These are phyloP conservation scores for Zaprionus camerounensis DNA, from an alignment of 1,140 invertebrate genomes.

Conservation along the genomic window DNA sequence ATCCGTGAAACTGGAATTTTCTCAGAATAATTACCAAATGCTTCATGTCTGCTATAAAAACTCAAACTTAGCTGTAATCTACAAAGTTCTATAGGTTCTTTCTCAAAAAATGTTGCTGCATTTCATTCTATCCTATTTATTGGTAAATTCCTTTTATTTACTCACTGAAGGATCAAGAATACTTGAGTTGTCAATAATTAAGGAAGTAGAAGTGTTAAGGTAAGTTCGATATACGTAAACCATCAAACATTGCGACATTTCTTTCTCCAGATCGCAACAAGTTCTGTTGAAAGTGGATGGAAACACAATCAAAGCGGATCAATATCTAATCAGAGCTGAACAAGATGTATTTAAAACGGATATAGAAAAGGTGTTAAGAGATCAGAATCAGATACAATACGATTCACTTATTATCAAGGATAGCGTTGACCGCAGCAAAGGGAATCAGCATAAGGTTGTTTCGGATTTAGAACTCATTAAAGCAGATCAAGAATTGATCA, in stretches of 20 bases:
- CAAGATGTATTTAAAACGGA: neutral
- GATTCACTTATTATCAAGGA: neutral
- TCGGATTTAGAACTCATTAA: neutral
- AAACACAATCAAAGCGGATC: neutral
- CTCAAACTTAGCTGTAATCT: neutral
- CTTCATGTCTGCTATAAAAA: neutral
- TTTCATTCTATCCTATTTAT: neutral
- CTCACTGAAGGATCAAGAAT: neutral
- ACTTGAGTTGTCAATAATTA: neutral
- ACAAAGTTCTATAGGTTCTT: neutral
- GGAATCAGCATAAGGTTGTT: neutral
- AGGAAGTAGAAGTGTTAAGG: neutral
- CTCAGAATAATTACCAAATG: neutral
- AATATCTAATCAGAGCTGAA: neutral
- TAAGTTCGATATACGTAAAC: neutral
- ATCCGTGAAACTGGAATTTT: neutral
- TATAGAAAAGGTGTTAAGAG: neutral
- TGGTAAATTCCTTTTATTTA: neutral
- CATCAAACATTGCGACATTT: neutral
- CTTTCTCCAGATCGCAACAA: neutral
- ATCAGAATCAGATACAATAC: neutral
- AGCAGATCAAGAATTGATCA: neutral
- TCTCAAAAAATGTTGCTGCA: neutral
- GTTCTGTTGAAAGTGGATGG: neutral
- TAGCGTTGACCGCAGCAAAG: neutral